phyloP scores from a whole-genome alignment of 2,888 invertebrate genomes.

The Alentia gelatinosa region DNA sequence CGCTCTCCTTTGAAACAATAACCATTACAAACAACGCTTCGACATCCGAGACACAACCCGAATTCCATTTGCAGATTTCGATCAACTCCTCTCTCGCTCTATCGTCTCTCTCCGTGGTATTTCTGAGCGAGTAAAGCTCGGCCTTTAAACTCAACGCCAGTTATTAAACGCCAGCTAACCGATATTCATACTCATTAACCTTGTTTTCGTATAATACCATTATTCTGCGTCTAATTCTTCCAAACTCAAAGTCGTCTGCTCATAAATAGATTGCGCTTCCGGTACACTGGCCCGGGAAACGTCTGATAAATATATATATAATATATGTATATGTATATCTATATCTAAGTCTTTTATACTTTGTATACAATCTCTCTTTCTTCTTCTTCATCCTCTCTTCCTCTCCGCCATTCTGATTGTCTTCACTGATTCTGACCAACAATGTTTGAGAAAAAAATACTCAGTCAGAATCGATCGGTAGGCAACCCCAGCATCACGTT shows the following conservation, averaged over 20 bases:
- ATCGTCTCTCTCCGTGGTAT: background rate
- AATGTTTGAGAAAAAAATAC: background rate
- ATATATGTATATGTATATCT: conserved; percentile 2
- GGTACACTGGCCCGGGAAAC: background rate
- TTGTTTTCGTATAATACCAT: no score
- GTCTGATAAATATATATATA: background rate
- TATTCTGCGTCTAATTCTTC: background rate
- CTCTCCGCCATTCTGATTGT: background rate
- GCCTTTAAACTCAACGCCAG: background rate
- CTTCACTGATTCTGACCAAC: background rate
- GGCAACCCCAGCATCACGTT: background rate
- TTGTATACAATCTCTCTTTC: conserved; percentile 2
- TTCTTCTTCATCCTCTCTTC: background rate
- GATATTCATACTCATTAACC: background rate
- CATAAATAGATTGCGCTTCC: background rate
- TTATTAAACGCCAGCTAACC: background rate
- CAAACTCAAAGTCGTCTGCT: background rate
- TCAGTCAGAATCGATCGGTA: background rate
- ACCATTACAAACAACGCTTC: conserved; percentile 44
- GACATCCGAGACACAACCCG: conserved; percentile 25
- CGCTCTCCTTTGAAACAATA: conserved; percentile 47
- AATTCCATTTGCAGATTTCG: conserved; percentile 15
- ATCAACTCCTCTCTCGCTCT: background rate
- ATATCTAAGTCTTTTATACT: conserved; percentile 29
- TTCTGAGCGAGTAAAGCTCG: background rate